A percentile compares a stretch with the other conserved stretches of the same genome.
phyloP scores from a whole-genome alignment of 2,888 invertebrate species.

The Candidula unifasciata region DNA sequence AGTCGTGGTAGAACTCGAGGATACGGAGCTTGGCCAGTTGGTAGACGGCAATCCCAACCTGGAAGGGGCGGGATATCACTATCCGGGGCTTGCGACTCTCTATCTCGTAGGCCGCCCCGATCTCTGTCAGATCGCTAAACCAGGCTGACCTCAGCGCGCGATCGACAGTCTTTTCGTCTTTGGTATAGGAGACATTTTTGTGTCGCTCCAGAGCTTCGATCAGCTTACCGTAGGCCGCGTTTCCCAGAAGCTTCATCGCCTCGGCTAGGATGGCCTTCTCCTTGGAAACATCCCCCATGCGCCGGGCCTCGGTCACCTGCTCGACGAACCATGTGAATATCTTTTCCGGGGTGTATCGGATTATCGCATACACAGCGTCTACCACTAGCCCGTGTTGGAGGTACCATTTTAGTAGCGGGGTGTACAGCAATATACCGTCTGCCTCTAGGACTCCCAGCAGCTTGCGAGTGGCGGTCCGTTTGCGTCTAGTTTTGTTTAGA shows the following conservation, averaged over 20 bases:
- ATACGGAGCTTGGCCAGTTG: slow-evolving; percentile 4
- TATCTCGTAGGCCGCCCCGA: not conserved
- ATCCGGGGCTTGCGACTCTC: not conserved
- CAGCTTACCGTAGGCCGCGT: not conserved
- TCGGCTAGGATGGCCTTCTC: not conserved
- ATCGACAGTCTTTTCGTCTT: not conserved
- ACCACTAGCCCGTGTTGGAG: not conserved
- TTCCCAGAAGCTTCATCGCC: not conserved
- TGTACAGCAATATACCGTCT: not conserved
- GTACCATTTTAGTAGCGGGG: not conserved
- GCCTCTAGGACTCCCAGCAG: not conserved
- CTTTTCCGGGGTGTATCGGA: no score
- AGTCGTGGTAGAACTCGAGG: slow-evolving; percentile 6
- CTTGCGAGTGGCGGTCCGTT: not conserved
- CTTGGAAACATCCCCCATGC: not conserved
- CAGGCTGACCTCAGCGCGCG: not conserved
- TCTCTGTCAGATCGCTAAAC: not conserved
- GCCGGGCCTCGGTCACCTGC: not conserved
- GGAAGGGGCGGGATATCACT: not conserved
- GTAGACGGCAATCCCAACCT: not conserved
- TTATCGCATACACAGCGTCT: not conserved
- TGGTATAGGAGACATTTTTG: not conserved
- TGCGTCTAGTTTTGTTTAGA: not conserved
- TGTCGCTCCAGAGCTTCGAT: not conserved
- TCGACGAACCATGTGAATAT: slow-evolving; percentile 1